Percentiles rank a stretch among this genome's conserved stretches.
Evolutionary conservation across 2,797 vertebrate genomes (phyloP).

Genomic region (Coccyzus lansbergi): DNA sequence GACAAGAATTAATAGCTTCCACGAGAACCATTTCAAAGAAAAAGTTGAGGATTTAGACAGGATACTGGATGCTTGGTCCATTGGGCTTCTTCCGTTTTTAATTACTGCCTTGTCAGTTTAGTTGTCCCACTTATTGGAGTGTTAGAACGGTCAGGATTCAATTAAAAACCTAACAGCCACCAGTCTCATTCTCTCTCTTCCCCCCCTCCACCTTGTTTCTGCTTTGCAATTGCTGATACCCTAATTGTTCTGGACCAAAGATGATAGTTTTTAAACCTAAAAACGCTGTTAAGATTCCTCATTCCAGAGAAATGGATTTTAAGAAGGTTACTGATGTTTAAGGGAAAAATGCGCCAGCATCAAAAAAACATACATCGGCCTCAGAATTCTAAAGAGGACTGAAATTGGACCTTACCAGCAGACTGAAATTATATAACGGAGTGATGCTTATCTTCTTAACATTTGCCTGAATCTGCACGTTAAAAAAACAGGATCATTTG

Average conservation of each 20-base stretch:
- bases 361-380: background rate
- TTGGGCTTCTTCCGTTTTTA: background rate
- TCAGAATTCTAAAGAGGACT: background rate
- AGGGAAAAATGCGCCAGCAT: background rate
- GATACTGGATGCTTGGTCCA: background rate
- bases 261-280: background rate
- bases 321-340: background rate
- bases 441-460: conserved; percentile 12
- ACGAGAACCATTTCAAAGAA: background rate
- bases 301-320: background rate
- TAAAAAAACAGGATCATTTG: background rate
- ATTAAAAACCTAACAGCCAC: background rate
- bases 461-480: conserved; percentile 26
- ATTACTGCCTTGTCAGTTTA: background rate
- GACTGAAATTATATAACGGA: conserved; percentile 26
- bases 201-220: background rate
- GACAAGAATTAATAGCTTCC: background rate
- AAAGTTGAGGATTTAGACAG: background rate
- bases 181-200: background rate
- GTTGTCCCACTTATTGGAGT: background rate
- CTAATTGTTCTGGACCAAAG: background rate
- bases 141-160: background rate
- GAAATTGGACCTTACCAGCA: conserved; percentile 18
- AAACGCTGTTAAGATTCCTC: background rate
- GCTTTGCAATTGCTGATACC: background rate